These are phyloP conservation scores for Ericerus pela DNA, from an alignment of 1,140 invertebrate genomes.

Conservation along the genomic window DNA sequence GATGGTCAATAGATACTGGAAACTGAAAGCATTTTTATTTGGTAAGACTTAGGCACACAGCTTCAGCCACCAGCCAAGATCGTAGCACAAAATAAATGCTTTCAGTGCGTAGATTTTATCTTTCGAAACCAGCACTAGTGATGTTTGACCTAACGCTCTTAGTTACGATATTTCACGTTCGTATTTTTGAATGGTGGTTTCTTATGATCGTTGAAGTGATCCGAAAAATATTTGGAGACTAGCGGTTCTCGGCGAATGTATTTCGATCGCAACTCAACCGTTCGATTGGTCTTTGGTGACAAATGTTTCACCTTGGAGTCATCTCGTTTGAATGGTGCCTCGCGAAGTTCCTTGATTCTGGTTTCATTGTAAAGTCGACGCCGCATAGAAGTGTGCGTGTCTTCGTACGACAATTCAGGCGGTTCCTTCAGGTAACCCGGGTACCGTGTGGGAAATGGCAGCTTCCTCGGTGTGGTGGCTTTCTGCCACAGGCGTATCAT, in stretches of 20 bases:
- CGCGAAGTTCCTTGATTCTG: not conserved
- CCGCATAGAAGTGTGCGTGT: not conserved
- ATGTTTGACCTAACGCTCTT: too few relatives aligned
- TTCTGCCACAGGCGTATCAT: not conserved
- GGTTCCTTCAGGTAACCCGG: conserved; percentile 1
- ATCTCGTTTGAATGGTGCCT: not conserved
- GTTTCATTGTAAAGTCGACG: not conserved
- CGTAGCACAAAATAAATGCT: too few relatives aligned
- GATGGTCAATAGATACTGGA: too few relatives aligned
- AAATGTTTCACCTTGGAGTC: not conserved
- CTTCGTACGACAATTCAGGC: not conserved
- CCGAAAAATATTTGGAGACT: not conserved
- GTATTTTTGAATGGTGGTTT: not conserved
- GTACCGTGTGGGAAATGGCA: not conserved
- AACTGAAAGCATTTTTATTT: too few relatives aligned
- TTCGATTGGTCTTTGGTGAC: not conserved
- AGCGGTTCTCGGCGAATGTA: not conserved
- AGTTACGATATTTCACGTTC: not conserved
- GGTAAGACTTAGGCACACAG: too few relatives aligned
- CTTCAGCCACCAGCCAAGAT: too few relatives aligned
- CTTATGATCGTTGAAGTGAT: not conserved
- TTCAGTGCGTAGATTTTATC: too few relatives aligned
- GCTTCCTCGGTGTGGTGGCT: not conserved
- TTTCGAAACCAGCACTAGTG: too few relatives aligned
- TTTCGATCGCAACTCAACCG: not conserved